These are phyloP conservation scores for Caenorhabditis sp. DNA, from an alignment of 2,888 invertebrate species.

Conservation along the genomic window DNA sequence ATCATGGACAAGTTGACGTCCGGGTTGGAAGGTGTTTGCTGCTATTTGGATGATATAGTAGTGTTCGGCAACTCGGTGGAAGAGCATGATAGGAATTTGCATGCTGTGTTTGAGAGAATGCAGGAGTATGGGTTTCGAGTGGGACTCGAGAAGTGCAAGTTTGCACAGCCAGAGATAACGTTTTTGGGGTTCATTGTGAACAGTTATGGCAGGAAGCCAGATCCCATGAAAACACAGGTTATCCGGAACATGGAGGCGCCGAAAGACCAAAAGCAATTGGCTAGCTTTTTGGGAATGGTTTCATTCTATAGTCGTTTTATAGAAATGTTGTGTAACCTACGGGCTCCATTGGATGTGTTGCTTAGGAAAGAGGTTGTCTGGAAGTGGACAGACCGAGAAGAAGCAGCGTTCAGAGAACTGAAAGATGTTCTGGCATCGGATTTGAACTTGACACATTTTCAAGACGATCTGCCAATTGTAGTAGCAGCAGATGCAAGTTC, in stretches of 20 bases:
- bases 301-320: slow-evolving; percentile 6
- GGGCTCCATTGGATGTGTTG: slow-evolving; percentile 9
- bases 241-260: slow-evolving; percentile 26
- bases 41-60: slow-evolving; percentile 46
- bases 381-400: slow-evolving; percentile 19
- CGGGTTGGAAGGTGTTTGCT: slow-evolving; percentile 26
- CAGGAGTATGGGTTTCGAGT: slow-evolving; percentile 24
- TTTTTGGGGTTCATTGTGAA: slow-evolving; percentile 32
- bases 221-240: slow-evolving; percentile 21
- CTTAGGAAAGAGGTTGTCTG: slow-evolving; percentile 8
- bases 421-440: slow-evolving; percentile 14
- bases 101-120: slow-evolving; percentile 15
- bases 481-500: slow-evolving; percentile 4
- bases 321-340: not conserved
- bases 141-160: slow-evolving; percentile 17
- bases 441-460: slow-evolving; percentile 5
- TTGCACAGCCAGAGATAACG: slow-evolving; percentile 11
- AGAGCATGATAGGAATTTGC: slow-evolving; percentile 24
- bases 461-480: not conserved
- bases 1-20: slow-evolving; percentile 45
- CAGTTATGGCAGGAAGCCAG: slow-evolving; percentile 12
- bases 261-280: slow-evolving; percentile 9
- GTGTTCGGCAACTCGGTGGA: slow-evolving; percentile 17
- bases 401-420: slow-evolving; percentile 24
- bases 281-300: slow-evolving; percentile 24